Conservation (phyloP, 2,888 invertebrate species). For the Ectemnius continuus region DNA sequence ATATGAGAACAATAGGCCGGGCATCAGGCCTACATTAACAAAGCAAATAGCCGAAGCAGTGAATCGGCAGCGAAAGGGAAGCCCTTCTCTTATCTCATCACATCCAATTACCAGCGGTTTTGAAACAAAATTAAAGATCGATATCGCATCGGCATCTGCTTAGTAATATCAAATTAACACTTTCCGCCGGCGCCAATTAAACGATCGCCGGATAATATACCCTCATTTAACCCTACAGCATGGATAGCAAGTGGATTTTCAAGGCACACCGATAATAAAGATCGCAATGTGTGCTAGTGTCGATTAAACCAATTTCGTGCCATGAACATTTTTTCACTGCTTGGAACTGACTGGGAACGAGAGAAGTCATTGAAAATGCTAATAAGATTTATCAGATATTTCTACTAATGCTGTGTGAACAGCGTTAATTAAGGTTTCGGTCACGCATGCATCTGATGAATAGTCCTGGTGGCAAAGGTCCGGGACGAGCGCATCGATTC, state of each 20-base stretch:
- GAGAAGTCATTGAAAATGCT: no score
- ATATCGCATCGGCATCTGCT: slow-evolving; percentile 68
- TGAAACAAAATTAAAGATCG: slow-evolving; percentile 71
- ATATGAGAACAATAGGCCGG: slow-evolving; percentile 50
- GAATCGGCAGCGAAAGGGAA: slow-evolving; percentile 34
- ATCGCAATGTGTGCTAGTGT: background rate
- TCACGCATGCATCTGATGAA: slow-evolving; percentile 66
- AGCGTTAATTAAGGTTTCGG: slow-evolving; percentile 68
- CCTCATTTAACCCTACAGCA: slow-evolving; percentile 27
- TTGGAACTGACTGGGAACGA: no score
- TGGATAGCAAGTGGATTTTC: background rate
- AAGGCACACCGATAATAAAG: background rate
- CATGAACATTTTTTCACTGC: no score
- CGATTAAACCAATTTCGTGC: no score
- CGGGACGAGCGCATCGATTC: slow-evolving; percentile 64
- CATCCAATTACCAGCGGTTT: slow-evolving; percentile 63
- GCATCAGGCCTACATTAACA: slow-evolving; percentile 53
- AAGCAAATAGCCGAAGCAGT: slow-evolving; percentile 58
- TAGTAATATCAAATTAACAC: slow-evolving; percentile 71
- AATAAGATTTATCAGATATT: slow-evolving; percentile 17
- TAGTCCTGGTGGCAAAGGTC: slow-evolving; percentile 64
- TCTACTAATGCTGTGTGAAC: slow-evolving; percentile 61
- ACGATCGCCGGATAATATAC: slow-evolving; percentile 59
- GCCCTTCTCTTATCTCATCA: slow-evolving; percentile 58
- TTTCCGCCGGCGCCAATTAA: slow-evolving; percentile 67